phyloP scores from a whole-genome alignment of 2,797 vertebrate genomes.

The Rhinichthys osculus region DNA sequence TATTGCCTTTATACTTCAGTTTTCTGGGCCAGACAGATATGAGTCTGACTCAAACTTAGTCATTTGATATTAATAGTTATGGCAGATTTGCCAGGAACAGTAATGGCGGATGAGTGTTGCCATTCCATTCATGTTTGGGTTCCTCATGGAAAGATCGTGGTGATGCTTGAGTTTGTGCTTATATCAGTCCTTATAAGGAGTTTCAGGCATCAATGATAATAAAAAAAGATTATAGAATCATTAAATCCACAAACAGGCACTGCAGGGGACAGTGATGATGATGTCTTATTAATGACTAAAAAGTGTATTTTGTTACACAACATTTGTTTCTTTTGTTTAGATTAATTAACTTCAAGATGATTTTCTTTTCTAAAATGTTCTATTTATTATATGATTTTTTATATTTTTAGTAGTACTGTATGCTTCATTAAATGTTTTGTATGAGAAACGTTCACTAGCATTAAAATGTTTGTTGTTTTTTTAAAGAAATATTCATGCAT shows the following conservation, averaged over 20 bases:
- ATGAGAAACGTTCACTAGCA: not conserved
- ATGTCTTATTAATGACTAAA: too few species aligned
- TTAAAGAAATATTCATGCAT: not conserved
- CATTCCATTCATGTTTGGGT: not conserved
- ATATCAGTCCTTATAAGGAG: not conserved
- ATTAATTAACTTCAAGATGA: too few species aligned
- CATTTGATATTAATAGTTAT: not conserved
- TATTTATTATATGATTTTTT: not conserved
- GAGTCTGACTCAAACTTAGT: not conserved
- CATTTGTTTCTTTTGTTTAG: too few species aligned
- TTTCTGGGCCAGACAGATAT: not conserved
- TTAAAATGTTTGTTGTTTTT: not conserved
- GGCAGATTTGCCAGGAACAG: conserved; percentile 13
- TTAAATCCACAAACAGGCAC: too few species aligned
- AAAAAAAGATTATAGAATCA: not conserved
- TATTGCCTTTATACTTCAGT: not conserved
- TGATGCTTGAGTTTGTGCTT: conserved; percentile 1
- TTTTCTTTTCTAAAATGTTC: not conserved
- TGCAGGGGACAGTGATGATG: too few species aligned
- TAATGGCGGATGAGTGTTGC: not conserved
- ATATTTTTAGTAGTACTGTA: not conserved
- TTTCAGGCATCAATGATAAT: not conserved
- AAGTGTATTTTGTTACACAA: not conserved
- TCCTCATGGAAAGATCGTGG: not conserved
- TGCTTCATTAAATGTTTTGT: not conserved